phyloP scores from a whole-genome alignment of 2,113 vertebrate species.

The Mugil cephalus region DNA sequence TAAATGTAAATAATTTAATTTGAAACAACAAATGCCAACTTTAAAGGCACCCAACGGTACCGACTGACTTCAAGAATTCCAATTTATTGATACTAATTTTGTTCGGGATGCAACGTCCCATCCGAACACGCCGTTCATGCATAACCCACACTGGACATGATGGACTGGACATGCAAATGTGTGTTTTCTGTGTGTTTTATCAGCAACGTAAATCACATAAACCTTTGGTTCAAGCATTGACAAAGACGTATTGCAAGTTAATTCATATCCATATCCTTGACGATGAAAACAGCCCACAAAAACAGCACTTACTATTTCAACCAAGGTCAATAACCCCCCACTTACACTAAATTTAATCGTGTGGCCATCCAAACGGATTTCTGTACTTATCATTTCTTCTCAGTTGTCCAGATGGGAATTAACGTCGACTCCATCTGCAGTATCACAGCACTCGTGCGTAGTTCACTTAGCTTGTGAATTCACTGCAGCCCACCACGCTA shows the following conservation, averaged over 20 bases:
- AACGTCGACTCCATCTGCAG: neutral
- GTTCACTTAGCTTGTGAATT: constrained; percentile 28
- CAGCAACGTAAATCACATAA: constrained; percentile 14
- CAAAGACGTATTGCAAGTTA: constrained; percentile 19
- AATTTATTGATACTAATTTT: neutral
- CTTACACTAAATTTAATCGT: no score
- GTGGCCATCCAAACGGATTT: neutral
- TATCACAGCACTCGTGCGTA: constrained; percentile 17
- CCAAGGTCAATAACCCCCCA: no score
- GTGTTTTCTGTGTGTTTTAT: constrained; percentile 6
- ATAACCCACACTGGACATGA: neutral
- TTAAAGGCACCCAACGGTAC: neutral
- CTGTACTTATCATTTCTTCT: neutral
- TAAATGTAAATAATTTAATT: constrained; percentile 3
- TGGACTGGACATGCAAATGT: neutral
- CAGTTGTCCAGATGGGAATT: neutral
- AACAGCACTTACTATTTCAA: no score
- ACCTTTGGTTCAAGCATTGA: constrained; percentile 17
- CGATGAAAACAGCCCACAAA: no score
- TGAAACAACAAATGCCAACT: neutral
- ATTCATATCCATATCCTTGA: constrained; percentile 36
- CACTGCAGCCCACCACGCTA: constrained; percentile 36
- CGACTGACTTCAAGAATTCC: neutral
- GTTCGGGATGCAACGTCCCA: neutral
- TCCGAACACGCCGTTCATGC: constrained; percentile 5